Evolutionary conservation across 2,888 invertebrate genomes (phyloP).

Genomic region (Crossocerus cetratus): DNA sequence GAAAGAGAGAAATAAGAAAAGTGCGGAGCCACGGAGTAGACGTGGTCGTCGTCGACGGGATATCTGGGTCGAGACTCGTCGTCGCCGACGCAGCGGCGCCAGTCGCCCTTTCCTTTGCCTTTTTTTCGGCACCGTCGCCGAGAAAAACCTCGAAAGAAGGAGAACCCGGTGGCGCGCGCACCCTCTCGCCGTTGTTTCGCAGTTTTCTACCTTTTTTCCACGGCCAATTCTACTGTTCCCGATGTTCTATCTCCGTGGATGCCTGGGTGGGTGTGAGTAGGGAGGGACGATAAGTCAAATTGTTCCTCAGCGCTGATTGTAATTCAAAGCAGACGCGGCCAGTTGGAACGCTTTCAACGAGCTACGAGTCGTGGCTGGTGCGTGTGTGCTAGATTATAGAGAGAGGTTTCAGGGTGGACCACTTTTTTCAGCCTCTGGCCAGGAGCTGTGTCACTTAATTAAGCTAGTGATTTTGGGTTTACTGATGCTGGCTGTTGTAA

Average conservation of each 20-base stretch:
- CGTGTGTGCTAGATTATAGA: no score
- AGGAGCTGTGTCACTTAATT: neutral
- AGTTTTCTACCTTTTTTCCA: conserved; percentile 43
- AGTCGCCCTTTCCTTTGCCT: conserved; percentile 65
- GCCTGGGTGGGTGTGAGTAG: neutral
- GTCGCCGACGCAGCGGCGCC: conserved; percentile 75
- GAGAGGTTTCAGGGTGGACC: neutral
- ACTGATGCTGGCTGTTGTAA: no score
- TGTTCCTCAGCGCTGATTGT: conserved; percentile 20
- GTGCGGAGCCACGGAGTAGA: conserved; percentile 61
- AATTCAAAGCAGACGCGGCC: conserved; percentile 3
- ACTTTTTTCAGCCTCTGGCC: neutral
- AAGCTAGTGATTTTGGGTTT: neutral
- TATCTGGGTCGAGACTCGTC: conserved; percentile 76
- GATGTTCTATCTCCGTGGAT: no score
- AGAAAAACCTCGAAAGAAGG: conserved; percentile 52
- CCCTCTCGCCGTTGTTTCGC: conserved; percentile 52
- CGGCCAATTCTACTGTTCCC: neutral
- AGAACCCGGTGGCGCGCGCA: conserved; percentile 4
- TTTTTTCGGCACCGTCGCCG: conserved; percentile 53
- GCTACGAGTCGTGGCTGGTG: neutral
- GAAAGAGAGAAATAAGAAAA: conserved; percentile 68
- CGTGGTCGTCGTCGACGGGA: conserved; percentile 66
- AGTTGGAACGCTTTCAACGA: conserved; percentile 29
- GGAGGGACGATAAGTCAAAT: conserved; percentile 42